Evolutionary conservation across 2,113 vertebrate genomes (phyloP), one percentile per base, ranked within the genome.

Genomic region (Zeus faber): DNA sequence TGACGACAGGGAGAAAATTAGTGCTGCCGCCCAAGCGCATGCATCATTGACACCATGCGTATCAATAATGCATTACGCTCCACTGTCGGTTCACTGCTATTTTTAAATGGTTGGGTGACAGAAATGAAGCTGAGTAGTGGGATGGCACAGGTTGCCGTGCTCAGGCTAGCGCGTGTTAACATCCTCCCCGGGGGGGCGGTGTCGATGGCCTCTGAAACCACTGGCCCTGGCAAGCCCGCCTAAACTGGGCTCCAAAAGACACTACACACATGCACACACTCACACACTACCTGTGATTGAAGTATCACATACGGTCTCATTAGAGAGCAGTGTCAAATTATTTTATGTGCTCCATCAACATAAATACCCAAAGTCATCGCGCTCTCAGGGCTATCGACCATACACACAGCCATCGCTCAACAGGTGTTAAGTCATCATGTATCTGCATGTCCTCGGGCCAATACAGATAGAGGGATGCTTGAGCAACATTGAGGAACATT

Each of bases 61-160:
- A 76, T 86, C 74, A 83, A 86, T 86, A 80, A 84, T 83, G 77
- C 74, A 84, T 71, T 13, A 53, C 44, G 58, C 64, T 67, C 62
- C 18, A 54, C 84, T 69, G 74, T 74, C 48, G 31, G 65, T 50
- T 60, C 58, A 20, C 24, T 31, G 70, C 74, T 62, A 74, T 74
- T 75, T 80, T 76, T 77, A 71, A 80, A 60, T 13, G 6, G 17
- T 5, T 10, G 35, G 43, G 18, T 52, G 70, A 64, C 48, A 46
- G 56, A 72, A 48, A 54, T 37, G 40, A 77, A 72, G 75, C 79
- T 14, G 60, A 66, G 70, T 41, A 35, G 63, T 35, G 65, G 61
- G 63, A 29, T 1, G 29, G 33, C 1, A 18, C n/a, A 64, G 59
- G 65, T 35, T 54, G 62, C 80, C 72, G 60, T 43, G 40, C 63